A percentile compares a stretch with the other conserved stretches of the same genome.
Evolutionary conservation across 2,888 invertebrate species (phyloP).

Genomic region (Drosophila percnosoma): DNA sequence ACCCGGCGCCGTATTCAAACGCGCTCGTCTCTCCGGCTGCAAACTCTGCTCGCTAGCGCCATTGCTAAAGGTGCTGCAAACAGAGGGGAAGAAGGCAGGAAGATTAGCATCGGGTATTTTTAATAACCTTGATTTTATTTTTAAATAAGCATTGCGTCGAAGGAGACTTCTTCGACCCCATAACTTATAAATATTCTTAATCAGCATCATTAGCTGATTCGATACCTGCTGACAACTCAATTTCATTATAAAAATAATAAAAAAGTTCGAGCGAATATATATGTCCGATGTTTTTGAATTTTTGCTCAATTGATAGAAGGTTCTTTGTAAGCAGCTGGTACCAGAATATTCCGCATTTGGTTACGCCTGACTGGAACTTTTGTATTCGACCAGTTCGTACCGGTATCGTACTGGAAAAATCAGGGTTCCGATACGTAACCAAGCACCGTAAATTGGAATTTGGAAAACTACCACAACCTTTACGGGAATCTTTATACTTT

Average conservation of each 20-base stretch:
- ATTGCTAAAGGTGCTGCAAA: conserved; percentile 85
- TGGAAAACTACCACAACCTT: not conserved
- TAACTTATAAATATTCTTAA: not conserved
- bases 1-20: conserved; percentile 84
- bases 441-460: not conserved
- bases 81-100: not conserved
- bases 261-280: not conserved
- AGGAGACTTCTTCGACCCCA: not conserved
- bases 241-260: not conserved
- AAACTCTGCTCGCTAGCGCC: conserved; percentile 79
- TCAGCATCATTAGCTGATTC: not conserved
- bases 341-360: not conserved
- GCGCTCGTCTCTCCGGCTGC: conserved; percentile 82
- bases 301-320: not conserved
- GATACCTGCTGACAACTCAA: not conserved
- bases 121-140: not conserved
- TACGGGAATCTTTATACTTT: not conserved
- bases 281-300: not conserved
- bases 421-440: not conserved
- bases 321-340: not conserved
- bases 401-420: not conserved
- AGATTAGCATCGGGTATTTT: conserved; percentile 29
- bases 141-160: not conserved
- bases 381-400: not conserved
- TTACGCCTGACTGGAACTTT: not conserved